phyloP scores from a whole-genome alignment of 2,113 vertebrate genomes.

The Apistogramma diplotaenia region DNA sequence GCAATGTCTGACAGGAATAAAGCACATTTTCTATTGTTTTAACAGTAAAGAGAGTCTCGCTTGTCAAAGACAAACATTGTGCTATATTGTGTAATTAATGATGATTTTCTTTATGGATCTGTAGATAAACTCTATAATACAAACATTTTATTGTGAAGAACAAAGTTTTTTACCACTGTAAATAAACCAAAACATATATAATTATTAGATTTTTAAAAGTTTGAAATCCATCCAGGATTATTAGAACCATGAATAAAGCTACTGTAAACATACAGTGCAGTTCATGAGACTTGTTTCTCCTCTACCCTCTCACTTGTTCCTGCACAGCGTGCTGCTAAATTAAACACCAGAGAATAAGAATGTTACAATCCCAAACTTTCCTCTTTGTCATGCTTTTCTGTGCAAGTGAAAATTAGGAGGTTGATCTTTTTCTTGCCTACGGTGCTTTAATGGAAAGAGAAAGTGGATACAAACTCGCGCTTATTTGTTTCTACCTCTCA shows the following conservation, averaged over 20 bases:
- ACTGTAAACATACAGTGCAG: background rate
- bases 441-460: background rate
- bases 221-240: background rate
- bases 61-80: too few species aligned
- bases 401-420: conserved; percentile 40
- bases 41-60: too few species aligned
- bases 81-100: background rate
- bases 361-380: background rate
- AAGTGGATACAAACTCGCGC: background rate
- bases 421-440: conserved; percentile 11
- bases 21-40: too few species aligned
- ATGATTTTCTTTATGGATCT: too few species aligned
- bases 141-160: background rate
- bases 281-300: background rate
- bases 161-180: background rate
- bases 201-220: background rate
- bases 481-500: conserved; percentile 17
- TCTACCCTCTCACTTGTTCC: background rate
- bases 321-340: conserved; percentile 8
- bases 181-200: background rate
- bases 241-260: background rate
- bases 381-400: background rate
- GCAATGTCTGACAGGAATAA: too few species aligned
- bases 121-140: too few species aligned
- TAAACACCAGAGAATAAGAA: conserved; percentile 8